Conservation (phyloP, 2,888 invertebrate genomes). For the Myathropa florea region DNA sequence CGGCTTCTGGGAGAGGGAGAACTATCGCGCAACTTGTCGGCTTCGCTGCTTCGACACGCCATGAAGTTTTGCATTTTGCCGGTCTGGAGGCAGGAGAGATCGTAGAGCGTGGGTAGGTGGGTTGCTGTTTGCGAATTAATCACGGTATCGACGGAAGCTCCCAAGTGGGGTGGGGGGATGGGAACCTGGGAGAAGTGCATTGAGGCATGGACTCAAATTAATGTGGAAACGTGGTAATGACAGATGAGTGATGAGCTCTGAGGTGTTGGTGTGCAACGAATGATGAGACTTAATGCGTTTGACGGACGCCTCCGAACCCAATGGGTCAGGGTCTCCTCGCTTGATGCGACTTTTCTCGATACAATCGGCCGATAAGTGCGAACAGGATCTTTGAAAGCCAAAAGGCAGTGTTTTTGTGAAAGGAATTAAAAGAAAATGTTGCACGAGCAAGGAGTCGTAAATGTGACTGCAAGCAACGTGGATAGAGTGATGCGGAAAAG, state of each 20-base stretch:
- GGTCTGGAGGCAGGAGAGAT: background rate
- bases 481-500: no score
- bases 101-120: background rate
- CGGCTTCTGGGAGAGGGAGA: background rate
- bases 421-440: no score
- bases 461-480: no score
- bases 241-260: background rate
- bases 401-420: no score
- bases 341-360: no score
- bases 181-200: background rate
- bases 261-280: background rate
- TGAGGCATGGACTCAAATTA: background rate
- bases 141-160: background rate
- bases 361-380: no score
- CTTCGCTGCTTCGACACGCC: background rate
- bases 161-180: background rate
- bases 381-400: no score
- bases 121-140: background rate
- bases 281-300: background rate
- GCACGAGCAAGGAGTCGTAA: no score
- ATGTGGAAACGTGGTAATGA: background rate
- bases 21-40: background rate
- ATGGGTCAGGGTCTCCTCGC: no score
- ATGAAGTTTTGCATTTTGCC: background rate
- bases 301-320: background rate